Percentiles rank a stretch among this genome's conserved stretches.
Evolutionary conservation across 2,113 vertebrate species (phyloP).

Genomic region (Barbus barbus): DNA sequence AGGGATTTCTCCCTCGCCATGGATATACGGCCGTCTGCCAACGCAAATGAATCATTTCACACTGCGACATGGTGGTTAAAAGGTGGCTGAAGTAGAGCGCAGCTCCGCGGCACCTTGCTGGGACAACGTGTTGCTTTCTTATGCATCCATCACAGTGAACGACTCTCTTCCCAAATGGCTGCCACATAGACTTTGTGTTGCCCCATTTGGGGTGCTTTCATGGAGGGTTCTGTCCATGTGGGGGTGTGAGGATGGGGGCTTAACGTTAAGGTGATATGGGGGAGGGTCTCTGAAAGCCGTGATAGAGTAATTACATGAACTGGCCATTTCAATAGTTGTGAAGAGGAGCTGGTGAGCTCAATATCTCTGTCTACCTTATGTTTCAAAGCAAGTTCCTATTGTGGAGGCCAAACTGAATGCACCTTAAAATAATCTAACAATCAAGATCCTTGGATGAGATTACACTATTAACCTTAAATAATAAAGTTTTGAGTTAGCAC

Average conservation of each 20-base stretch:
- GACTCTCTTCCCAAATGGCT: conserved; percentile 77
- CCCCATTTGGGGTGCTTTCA: conserved; percentile 69
- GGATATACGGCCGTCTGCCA: conserved; percentile 63
- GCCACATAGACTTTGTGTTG: conserved; percentile 59
- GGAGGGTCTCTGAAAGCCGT: conserved; percentile 37
- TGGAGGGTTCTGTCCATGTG: conserved; percentile 66
- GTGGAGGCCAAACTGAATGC: background rate
- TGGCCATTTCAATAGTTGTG: background rate
- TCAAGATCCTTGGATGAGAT: background rate
- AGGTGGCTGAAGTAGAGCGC: conserved; percentile 69
- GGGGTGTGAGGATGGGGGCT: conserved; percentile 52
- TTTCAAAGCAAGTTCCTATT: background rate
- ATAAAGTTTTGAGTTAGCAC: background rate
- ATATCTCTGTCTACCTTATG: background rate
- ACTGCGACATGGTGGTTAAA: conserved; percentile 69
- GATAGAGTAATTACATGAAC: conserved; percentile 7
- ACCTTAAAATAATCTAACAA: background rate
- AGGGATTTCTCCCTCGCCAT: conserved; percentile 66
- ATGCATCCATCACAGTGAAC: conserved; percentile 73
- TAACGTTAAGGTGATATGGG: conserved; percentile 39
- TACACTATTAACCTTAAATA: conserved; percentile 1
- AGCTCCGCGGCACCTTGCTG: conserved; percentile 72
- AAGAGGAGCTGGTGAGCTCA: background rate
- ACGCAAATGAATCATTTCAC: conserved; percentile 73
- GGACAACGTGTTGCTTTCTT: conserved; percentile 72